Evolutionary conservation across 2,888 invertebrate genomes (phyloP), one percentile per base, ranked within the genome.

Genomic region (Noctua comes): DNA sequence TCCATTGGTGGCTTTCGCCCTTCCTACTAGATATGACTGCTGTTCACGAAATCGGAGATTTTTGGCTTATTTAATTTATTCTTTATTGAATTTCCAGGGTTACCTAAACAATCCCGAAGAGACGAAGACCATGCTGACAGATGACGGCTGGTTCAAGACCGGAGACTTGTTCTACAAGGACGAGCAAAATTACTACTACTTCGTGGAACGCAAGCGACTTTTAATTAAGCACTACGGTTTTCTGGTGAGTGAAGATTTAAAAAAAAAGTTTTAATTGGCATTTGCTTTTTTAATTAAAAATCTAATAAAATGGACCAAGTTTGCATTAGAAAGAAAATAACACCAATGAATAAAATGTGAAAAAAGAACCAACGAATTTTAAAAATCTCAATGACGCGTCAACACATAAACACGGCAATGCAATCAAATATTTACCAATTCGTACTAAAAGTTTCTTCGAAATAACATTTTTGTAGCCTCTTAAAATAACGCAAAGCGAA

Each of bases 71-170:
- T 51, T 66, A 5, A 62, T 31, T 59, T 0, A 71, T 64, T 64
- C n/a, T 36, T 54, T 21, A 62, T 57, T 70, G 65, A 70, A 54
- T 77, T 90, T 87, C 43, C 83, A 94, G 93, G 93, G 92, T 40
- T 94, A 94, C 85, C 82, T 92, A 31, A 91, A 92, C 68, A 93
- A 94, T 79, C 88, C 88, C 21, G 90, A 92, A 75, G 93, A 93
- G 80, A 93, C 93, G 18, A 87, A 82, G 62, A 85, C 85, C 54
- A 90, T 93, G 70, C 73, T 93, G 65, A 92, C 92, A 10, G 88
- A 90, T 13, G 92, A 94, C 65, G 93, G 92, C 6, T 94, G 93
- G 92, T 82, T 94, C 69, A 92, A 89, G 72, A 94, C 93, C 5
- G 94, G 93, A 43, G 93, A 93, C 83, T 86, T 94, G 36, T 93